Base-by-base conservation (phyloP, 2,113 vertebrate genomes). In the Austrofundulus limnaeus region DNA sequence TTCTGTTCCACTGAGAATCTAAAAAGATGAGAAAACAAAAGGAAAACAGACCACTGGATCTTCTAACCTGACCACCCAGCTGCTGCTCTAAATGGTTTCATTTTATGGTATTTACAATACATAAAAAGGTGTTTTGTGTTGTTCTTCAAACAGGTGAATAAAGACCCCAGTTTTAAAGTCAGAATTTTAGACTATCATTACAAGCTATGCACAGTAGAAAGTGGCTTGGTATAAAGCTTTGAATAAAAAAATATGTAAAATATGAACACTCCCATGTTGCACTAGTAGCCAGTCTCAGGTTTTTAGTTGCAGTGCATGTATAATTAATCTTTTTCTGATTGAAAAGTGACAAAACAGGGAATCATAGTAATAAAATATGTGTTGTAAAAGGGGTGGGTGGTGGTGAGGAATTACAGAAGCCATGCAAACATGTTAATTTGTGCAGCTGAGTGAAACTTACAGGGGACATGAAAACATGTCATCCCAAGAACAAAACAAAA, bases 381-480 rank as follows among this genome's bases (percentile, higher is more conserved):
- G 60, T 16, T 50, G 52, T 55, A 25, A 54, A 54, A 47, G 28
- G 3, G 45, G 16, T 0, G 16, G 24, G 23, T 51, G 14, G 31
- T 34, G 28, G 1, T 0, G 7, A 3, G 5, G 24, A 21, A 20
- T 20, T 0, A 59, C 60, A 47, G 4, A 70, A 37, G 24, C 45
- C 45, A 8, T 28, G 59, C 55, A n/a, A 58, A 34, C 11, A 48
- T 51, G 0, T 80, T 75, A 37, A 71, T 77, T 80, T 77, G 47
- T 59, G 47, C 47, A 45, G 51, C 57, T 58, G 34, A 70, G 51
- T 66, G 38, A 37, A 66, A 64, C 12, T 53, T 37, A 11, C 19
- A 31, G 64, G 68, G 59, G 54, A 62, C 37, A 50, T 56, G 5
- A 41, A 65, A 77, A 38, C 50, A 55, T 65, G 56, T 58, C 61